Percentiles rank a stretch among this genome's conserved stretches.
Conservation (phyloP, 2,888 invertebrate genomes). For the Harpalus rubripes region DNA sequence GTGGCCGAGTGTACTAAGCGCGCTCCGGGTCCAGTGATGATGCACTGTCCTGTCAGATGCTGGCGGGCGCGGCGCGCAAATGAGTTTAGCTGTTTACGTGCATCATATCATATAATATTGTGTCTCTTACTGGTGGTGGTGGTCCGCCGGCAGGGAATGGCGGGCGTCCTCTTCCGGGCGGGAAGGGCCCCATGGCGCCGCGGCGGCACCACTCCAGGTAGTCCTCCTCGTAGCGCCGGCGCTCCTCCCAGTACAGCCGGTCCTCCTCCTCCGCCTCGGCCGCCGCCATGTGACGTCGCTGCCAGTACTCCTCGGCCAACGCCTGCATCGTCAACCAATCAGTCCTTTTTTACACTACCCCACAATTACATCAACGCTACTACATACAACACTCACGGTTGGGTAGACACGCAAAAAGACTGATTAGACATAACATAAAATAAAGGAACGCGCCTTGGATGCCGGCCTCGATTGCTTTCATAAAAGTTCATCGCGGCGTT, state of each 20-base stretch:
- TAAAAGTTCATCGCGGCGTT: no score
- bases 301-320: slow-evolving; percentile 84
- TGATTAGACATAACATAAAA: background rate
- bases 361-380: background rate
- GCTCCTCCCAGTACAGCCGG: slow-evolving; percentile 93
- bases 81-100: no score
- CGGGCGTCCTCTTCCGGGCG: slow-evolving; percentile 76
- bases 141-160: slow-evolving; percentile 76
- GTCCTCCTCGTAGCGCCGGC: slow-evolving; percentile 87
- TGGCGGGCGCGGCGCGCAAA: no score
- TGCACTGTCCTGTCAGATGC: no score
- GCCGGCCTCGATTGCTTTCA: no score
- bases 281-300: slow-evolving; percentile 82
- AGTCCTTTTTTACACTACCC: slow-evolving; percentile 63
- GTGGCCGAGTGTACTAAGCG: no score
- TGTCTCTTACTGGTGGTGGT: slow-evolving; percentile 76
- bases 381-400: background rate
- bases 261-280: slow-evolving; percentile 86
- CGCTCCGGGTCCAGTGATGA: no score
- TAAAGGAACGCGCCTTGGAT: no score
- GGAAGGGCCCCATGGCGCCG: slow-evolving; percentile 81
- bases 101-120: background rate
- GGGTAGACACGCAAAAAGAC: background rate
- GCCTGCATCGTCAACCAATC: slow-evolving; percentile 74
- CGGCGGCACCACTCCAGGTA: slow-evolving; percentile 87